These are phyloP conservation scores for Cecropterus lyciades DNA, from an alignment of 1,140 invertebrate species.

Conservation along the genomic window DNA sequence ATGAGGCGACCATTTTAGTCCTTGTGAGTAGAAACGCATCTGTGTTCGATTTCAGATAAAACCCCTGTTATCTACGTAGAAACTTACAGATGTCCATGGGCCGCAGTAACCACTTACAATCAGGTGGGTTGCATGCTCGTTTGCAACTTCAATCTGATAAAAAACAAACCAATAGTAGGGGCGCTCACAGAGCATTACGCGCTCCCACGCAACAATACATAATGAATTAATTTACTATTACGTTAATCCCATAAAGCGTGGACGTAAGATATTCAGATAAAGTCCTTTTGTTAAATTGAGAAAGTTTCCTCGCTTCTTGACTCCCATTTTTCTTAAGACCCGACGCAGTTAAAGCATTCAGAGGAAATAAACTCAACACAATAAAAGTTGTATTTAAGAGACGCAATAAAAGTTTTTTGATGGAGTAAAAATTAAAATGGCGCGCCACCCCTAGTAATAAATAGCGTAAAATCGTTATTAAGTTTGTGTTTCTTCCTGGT, in stretches of 20 bases:
- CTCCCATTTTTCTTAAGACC: conserved; percentile 35
- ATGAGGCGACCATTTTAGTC: too few relatives aligned
- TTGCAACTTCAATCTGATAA: too few relatives aligned
- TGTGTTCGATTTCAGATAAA: too few relatives aligned
- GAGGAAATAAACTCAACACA: conserved; percentile 39
- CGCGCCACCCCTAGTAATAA: background rate
- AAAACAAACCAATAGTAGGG: conserved; percentile 5
- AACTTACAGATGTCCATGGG: too few relatives aligned
- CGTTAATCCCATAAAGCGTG: conserved; percentile 33
- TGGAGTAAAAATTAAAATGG: conserved; percentile 26
- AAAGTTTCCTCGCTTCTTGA: conserved; percentile 42
- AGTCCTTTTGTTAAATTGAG: conserved; percentile 45
- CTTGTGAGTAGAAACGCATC: too few relatives aligned
- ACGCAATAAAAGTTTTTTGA: conserved; percentile 39
- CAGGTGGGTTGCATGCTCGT: too few relatives aligned
- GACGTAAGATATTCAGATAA: conserved; percentile 43
- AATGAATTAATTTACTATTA: conserved; percentile 41
- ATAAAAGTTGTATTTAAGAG: conserved; percentile 42
- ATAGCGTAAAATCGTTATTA: background rate
- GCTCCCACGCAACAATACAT: conserved; percentile 1
- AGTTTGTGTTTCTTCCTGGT: background rate
- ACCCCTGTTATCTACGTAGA: too few relatives aligned
- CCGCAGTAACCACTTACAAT: too few relatives aligned
- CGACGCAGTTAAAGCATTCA: conserved; percentile 36
- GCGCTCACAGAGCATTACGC: background rate